Percentiles rank a stretch among this genome's conserved stretches.
These are phyloP conservation scores for Actinernus sp. DNA, from an alignment of 92 coral and sea anemone species.

Conservation along the genomic window DNA sequence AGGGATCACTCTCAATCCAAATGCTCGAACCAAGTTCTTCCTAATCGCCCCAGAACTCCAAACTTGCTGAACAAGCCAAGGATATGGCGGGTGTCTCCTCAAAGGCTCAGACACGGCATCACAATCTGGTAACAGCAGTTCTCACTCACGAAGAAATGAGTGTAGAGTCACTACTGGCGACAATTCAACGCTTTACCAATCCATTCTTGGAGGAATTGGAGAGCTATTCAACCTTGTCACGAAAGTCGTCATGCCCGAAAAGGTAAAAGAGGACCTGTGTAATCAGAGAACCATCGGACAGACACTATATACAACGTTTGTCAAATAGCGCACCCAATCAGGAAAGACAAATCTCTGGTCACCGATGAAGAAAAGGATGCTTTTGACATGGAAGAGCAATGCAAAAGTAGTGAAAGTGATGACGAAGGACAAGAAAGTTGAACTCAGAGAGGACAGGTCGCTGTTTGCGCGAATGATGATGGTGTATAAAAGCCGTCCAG, in stretches of 20 bases:
- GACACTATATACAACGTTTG: conserved; percentile 6
- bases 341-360: conserved; percentile 12
- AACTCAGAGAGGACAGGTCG: conserved; percentile 27
- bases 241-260: conserved; percentile 39
- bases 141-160: conserved; percentile 30
- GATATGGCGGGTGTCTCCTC: conserved; percentile 44
- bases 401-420: too few species aligned
- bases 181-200: conserved; percentile 46
- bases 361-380: too few species aligned
- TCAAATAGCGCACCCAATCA: conserved; percentile 25
- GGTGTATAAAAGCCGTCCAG: conserved; percentile 39
- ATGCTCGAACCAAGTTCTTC: conserved; percentile 47
- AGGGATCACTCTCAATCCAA: conserved; percentile 63
- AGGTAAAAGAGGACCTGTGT: conserved; percentile 51
- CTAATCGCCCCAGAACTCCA: conserved; percentile 51
- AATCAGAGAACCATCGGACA: conserved; percentile 22
- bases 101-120: conserved; percentile 10
- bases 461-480: conserved; percentile 34
- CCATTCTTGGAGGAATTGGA: conserved; percentile 44
- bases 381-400: too few species aligned
- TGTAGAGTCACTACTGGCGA: conserved; percentile 20
- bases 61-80: conserved; percentile 46
- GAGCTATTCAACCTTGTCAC: conserved; percentile 61
- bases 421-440: conserved; percentile 6
- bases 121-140: conserved; percentile 28